Evolutionary conservation across 2,888 invertebrate genomes (phyloP).

Genomic region (Gasteruption jaculator): DNA sequence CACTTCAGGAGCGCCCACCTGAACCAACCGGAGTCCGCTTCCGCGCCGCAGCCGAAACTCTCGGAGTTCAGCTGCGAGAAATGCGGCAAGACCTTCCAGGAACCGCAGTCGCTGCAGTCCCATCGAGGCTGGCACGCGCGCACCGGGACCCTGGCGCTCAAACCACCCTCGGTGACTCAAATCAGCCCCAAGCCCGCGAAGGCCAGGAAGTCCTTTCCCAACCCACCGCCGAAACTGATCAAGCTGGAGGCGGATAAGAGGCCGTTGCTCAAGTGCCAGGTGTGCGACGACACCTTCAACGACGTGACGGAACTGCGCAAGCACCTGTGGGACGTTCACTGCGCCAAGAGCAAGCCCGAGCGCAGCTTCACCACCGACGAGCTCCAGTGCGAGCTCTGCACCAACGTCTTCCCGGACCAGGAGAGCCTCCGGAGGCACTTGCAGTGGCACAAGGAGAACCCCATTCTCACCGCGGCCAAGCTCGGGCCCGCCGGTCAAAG

Average conservation of each 20-base stretch:
- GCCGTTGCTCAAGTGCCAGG: conserved; percentile 56
- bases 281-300: conserved; percentile 58
- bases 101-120: conserved; percentile 61
- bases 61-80: conserved; percentile 56
- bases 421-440: conserved; percentile 52
- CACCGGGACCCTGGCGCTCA: conserved; percentile 30
- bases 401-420: conserved; percentile 52
- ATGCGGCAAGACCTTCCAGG: conserved; percentile 62
- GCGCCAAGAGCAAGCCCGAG: conserved; percentile 50
- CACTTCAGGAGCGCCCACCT: conserved; percentile 40
- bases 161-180: neutral
- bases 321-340: conserved; percentile 60
- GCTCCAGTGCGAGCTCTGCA: conserved; percentile 52
- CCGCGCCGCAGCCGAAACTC: too few relatives aligned
- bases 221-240: conserved; percentile 23
- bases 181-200: conserved; percentile 33
- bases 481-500: conserved; percentile 20
- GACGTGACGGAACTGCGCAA: conserved; percentile 58
- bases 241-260: conserved; percentile 7
- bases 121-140: conserved; percentile 61
- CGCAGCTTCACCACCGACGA: conserved; percentile 34
- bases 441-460: conserved; percentile 52
- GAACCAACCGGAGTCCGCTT: too few relatives aligned
- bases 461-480: conserved; percentile 34
- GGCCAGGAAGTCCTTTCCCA: conserved; percentile 42